These are phyloP conservation scores for Poecile atricapillus DNA, from an alignment of 2,113 vertebrate genomes.

Conservation along the genomic window DNA sequence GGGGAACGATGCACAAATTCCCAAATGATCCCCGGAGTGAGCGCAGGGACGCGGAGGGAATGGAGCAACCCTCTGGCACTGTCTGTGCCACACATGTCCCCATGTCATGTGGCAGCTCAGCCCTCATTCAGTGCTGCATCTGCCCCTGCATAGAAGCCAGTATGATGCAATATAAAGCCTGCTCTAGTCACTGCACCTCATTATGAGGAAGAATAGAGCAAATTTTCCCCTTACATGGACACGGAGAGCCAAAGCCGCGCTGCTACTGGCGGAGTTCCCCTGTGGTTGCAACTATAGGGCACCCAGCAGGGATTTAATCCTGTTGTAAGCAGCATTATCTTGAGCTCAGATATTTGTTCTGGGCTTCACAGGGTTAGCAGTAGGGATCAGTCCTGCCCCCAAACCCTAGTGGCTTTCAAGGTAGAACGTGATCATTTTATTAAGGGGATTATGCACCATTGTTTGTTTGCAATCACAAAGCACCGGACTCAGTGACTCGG, in stretches of 20 bases:
- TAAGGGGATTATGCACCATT: conserved; percentile 44
- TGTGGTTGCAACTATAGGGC: conserved; percentile 19
- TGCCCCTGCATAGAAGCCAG: background rate
- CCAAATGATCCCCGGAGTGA: background rate
- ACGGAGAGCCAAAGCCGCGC: background rate
- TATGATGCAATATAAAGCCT: background rate
- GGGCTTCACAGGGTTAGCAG: conserved; percentile 41
- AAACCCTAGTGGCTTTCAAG: conserved; percentile 39
- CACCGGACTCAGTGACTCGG: background rate
- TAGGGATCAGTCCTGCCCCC: conserved; percentile 39
- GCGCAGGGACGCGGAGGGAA: background rate
- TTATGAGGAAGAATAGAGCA: conserved; percentile 36
- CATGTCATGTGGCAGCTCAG: background rate
- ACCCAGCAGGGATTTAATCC: conserved; percentile 59
- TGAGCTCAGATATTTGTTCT: conserved; percentile 52
- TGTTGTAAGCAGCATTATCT: conserved; percentile 60
- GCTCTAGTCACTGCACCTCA: conserved; percentile 25
- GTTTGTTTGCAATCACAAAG: conserved; percentile 50
- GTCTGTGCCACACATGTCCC: background rate
- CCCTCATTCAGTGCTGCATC: background rate
- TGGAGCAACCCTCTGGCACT: background rate
- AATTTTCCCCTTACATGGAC: conserved; percentile 60
- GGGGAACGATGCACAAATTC: fast-evolving
- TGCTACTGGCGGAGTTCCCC: conserved; percentile 21
- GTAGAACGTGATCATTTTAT: conserved; percentile 45